Conservation (phyloP, 2,888 invertebrate species). For the Pandemis corylana region DNA sequence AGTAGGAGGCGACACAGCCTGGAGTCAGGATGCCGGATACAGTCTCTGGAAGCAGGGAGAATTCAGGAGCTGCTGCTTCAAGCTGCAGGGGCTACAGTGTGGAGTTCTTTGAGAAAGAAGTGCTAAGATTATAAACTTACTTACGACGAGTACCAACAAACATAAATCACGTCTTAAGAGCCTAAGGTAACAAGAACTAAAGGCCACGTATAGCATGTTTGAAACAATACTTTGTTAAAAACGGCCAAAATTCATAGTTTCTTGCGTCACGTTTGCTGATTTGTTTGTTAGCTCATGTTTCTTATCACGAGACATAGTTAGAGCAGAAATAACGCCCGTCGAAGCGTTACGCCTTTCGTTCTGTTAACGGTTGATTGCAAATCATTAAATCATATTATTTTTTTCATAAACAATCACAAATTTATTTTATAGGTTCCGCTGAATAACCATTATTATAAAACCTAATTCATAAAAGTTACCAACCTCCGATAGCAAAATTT, state of each 20-base stretch:
- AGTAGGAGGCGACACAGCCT: background rate
- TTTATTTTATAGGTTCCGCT: background rate
- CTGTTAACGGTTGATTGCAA: conserved; percentile 1
- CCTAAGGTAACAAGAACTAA: no score
- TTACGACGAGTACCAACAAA: no score
- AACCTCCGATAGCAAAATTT: no score
- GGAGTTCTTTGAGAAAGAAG: no score
- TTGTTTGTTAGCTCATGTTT: background rate
- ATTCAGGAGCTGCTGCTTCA: no score
- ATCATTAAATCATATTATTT: background rate
- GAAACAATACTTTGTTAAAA: no score
- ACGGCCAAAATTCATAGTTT: no score
- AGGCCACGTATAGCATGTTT: no score
- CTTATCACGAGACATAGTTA: background rate
- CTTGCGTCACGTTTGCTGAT: background rate
- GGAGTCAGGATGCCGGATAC: background rate
- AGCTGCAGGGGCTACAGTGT: background rate
- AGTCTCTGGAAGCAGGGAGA: background rate
- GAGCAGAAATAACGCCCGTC: background rate
- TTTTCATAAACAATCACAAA: background rate
- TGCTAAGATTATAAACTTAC: no score
- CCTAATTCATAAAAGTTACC: no score
- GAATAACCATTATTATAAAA: background rate
- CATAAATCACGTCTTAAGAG: no score
- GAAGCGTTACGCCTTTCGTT: background rate